Percentiles rank a stretch among this genome's conserved stretches.
Conservation (phyloP, 2,113 vertebrate genomes). For the Myocastor coypus region DNA sequence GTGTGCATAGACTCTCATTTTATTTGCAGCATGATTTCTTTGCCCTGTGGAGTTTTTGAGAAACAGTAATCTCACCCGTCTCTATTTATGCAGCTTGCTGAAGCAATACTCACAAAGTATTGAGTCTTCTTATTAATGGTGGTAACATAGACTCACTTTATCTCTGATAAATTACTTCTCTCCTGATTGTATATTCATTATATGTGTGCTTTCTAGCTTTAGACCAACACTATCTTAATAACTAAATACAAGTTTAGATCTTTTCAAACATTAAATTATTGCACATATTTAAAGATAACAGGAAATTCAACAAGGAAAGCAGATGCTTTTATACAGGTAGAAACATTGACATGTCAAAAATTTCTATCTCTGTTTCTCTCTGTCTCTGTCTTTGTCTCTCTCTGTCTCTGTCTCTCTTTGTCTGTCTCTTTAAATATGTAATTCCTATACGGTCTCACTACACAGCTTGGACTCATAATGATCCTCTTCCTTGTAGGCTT, state of each 20-base stretch:
- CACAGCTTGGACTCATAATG: too few relatives aligned
- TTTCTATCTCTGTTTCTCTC: too few relatives aligned
- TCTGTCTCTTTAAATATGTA: too few relatives aligned
- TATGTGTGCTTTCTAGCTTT: neutral
- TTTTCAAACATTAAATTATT: constrained; percentile 20
- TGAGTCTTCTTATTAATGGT: neutral
- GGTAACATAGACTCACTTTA: constrained; percentile 11
- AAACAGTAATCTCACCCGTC: constrained; percentile 52
- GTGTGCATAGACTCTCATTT: constrained; percentile 45
- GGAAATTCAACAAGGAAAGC: neutral
- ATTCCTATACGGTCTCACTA: too few relatives aligned
- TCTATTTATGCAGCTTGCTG: constrained; percentile 31
- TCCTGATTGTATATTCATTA: neutral
- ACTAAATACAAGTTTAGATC: constrained; percentile 22
- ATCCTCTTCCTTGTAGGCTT: too few relatives aligned
- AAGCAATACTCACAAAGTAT: neutral
- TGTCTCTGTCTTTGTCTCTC: too few relatives aligned
- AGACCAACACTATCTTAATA: neutral
- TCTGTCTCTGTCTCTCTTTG: too few relatives aligned
- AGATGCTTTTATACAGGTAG: neutral
- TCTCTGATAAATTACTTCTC: neutral
- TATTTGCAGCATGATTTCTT: constrained; percentile 54
- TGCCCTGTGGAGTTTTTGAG: constrained; percentile 13
- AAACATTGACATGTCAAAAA: neutral
- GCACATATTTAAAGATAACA: neutral